Base-by-base conservation (phyloP, 2,888 invertebrate species). In the Cheilosia variabilis region DNA sequence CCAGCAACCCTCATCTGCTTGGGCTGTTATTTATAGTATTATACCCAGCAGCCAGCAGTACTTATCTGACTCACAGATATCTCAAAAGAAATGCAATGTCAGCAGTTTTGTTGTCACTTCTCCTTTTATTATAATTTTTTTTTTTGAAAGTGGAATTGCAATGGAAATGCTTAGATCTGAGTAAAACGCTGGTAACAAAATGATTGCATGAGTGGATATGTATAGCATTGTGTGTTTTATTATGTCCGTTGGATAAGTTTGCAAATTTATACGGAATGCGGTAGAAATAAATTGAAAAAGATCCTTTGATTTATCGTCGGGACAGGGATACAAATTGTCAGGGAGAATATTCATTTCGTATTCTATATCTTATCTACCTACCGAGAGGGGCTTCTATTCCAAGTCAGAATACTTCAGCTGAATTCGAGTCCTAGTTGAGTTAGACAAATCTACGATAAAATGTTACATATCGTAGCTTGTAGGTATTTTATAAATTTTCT, bases 241-340 rank as follows among this genome's bases (percentile, higher is more conserved):
- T 69, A 34, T 47, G 13, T 7, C 15, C 4, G 9, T 45, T 45
- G 55, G 22, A 72, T 31, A 63, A 52, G 27, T 71, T 24, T 72
- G 52, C 60, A 73, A 65, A 75, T 63, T 57, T 75, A 55, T 45
- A 53, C 52, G 13, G 34, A 43, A 72, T 65, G 24, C 43, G 24
- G 52, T 45, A 34, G 13, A 72, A 45, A 72, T 65, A 58, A 52
- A 58, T 60, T 65, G 17, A 45, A 66, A 58, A 43, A 63, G 65
- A 75, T 65, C 22, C 65, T 66, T 79, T 65, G 72, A 72, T 79
- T 79, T 79, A 79, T 72, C 22, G 52, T 5, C 50, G 43, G 43
- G 22, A 22, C 37, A 69, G 47, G n/a, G 22, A 47, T 52, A 24
- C 19, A 10, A 24, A 34, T 58, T 52, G 47, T 63, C 19, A 13